Evolutionary conservation across 2,888 invertebrate genomes (phyloP), one percentile per base, ranked within the genome.

Genomic region (Alcis repandata): DNA sequence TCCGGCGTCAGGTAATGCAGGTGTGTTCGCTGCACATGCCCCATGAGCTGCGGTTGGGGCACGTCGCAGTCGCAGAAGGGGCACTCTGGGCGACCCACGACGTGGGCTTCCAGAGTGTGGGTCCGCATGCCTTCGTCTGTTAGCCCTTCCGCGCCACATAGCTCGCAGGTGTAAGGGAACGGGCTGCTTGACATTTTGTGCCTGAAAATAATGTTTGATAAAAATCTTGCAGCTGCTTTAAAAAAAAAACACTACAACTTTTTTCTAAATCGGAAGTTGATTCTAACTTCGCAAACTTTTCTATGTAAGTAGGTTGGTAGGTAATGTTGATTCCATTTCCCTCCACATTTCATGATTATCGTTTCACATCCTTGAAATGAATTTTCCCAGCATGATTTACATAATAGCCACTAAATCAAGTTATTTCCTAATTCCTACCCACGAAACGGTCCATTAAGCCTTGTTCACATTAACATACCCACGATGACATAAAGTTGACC

Each of bases 1-100:
- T 97, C 97, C 0, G 97, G 97, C 48, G 97, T 97, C 54, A 97
- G 88, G 82, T 96, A 97, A 83, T 97, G 97, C 71, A 97, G 93
- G 88, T 98, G 98, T n/a, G 96, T 97, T 74, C 96, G 95, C 85
- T 97, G 97, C 1, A 97, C 97, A 82, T 97, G 98, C 1, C 96
- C 91, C 69, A 96, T 91, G 77, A 98, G 95, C 79, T 97, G 97
- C 6, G 96, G 95, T 19, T 96, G 95, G 11, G 96, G 95, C 48
- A 96, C 95, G 15, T 95, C 95, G 70, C 97, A 94, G 83, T 97
- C 96, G 85, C 98, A 97, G 83, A 97, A 97, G 0, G 97, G 97
- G 80, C 97, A 97, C 54, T 96, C 95, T 10, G 96, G 95, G 69
- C 96, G 95, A 0, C 97, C 97, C 68, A 96, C 96, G 10, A 97